Percentiles rank a stretch among this genome's conserved stretches.
Conservation (phyloP, 1,140 invertebrate genomes). For the Leptinotarsa texana region DNA sequence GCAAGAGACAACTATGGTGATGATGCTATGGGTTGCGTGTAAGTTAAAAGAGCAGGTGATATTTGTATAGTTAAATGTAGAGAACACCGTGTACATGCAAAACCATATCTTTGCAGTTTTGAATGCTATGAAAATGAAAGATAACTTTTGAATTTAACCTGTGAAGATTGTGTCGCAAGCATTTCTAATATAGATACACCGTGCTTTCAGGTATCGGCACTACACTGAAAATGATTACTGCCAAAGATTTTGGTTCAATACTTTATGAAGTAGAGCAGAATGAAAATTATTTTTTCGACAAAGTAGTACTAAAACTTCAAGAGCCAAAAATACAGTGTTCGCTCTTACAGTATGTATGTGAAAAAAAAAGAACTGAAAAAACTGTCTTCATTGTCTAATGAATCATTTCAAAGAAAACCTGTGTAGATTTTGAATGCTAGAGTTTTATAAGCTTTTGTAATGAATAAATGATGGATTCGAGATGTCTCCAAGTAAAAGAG, state of each 20-base stretch:
- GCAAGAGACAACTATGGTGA: constrained; percentile 36
- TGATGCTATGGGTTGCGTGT: constrained; percentile 46
- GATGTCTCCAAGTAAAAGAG: constrained; percentile 23
- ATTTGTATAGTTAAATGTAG: constrained; percentile 43
- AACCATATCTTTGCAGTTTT: constrained; percentile 34
- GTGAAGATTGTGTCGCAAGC: not conserved
- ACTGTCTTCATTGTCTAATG: constrained; percentile 48
- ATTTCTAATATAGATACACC: no score
- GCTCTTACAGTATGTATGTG: constrained; percentile 38
- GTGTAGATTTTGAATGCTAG: not conserved
- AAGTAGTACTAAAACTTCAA: no score
- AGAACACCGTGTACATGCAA: constrained; percentile 44
- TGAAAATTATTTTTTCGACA: no score
- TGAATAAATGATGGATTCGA: not conserved
- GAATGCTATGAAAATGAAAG: constrained; percentile 31
- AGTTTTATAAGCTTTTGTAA: not conserved
- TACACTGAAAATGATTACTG: no score
- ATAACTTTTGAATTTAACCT: no score
- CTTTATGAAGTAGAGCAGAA: no score
- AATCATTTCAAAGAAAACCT: constrained; percentile 53
- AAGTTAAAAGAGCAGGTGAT: constrained; percentile 39
- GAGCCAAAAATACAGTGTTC: no score
- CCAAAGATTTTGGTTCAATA: no score
- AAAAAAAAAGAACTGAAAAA: no score
- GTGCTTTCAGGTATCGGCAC: no score